Conservation (phyloP, 2,888 invertebrate genomes). For the Chymomyza caudatula region DNA sequence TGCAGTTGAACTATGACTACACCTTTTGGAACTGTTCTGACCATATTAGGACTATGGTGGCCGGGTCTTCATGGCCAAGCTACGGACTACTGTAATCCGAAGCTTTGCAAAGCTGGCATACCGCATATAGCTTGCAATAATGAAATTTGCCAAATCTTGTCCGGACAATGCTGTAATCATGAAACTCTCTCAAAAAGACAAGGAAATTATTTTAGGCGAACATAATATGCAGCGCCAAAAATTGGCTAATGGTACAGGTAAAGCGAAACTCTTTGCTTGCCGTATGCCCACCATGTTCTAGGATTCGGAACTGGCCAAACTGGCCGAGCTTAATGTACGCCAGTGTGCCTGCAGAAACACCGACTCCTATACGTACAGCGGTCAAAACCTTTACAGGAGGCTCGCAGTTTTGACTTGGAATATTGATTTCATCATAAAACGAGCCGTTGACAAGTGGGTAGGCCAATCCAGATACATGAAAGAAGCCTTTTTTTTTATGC, state of each 20-base stretch:
- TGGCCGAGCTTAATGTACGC: conserved; percentile 45
- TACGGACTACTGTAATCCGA: conserved; percentile 15
- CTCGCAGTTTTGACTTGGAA: no score
- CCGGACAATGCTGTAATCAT: background rate
- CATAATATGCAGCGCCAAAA: conserved; percentile 37
- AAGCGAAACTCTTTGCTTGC: conserved; percentile 18
- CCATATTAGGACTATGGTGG: background rate
- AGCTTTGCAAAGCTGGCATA: background rate
- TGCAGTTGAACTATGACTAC: background rate
- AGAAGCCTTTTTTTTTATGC: conserved; percentile 4
- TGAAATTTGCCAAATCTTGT: conserved; percentile 15
- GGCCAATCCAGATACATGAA: conserved; percentile 18
- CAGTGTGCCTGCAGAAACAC: conserved; percentile 47
- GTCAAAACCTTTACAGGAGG: conserved; percentile 41
- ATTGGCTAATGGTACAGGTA: conserved; percentile 37
- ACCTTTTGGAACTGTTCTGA: background rate
- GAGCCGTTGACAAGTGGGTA: conserved; percentile 35
- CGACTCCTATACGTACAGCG: conserved; percentile 11
- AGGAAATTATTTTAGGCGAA: background rate
- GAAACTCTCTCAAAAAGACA: background rate
- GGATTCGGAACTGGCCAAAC: conserved; percentile 40
- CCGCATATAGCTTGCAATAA: conserved; percentile 21
- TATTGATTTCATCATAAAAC: background rate
- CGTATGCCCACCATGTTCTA: conserved; percentile 48
- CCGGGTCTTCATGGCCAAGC: background rate